Evolutionary conservation across 2,888 invertebrate species (phyloP).

Genomic region (Globia sparganii): DNA sequence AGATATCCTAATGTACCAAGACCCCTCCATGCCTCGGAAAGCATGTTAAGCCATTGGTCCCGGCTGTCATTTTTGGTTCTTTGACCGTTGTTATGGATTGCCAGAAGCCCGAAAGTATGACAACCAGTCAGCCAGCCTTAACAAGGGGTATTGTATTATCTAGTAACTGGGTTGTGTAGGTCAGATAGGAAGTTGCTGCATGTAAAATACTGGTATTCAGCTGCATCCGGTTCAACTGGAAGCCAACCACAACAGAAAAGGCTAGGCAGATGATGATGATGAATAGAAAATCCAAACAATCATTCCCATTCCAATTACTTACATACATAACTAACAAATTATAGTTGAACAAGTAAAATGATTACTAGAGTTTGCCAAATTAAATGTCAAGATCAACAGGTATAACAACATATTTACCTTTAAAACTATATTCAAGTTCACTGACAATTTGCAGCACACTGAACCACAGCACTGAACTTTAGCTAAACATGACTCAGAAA

Average conservation of each 20-base stretch:
- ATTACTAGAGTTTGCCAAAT: neutral
- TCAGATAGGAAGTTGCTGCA: too few relatives aligned
- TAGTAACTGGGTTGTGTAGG: too few relatives aligned
- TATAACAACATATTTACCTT: conserved; percentile 3
- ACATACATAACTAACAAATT: too few relatives aligned
- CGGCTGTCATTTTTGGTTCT: neutral
- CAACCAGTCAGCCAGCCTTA: neutral
- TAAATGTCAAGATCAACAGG: conserved; percentile 41
- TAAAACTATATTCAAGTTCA: conserved; percentile 12
- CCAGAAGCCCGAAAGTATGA: neutral
- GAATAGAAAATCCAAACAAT: neutral
- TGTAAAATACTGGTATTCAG: too few relatives aligned
- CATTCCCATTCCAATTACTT: neutral
- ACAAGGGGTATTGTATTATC: too few relatives aligned
- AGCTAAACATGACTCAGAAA: conserved; percentile 32
- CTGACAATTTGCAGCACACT: conserved; percentile 1
- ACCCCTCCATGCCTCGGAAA: too few relatives aligned
- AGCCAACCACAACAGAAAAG: too few relatives aligned
- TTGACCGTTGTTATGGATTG: neutral
- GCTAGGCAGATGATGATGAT: too few relatives aligned
- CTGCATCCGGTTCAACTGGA: too few relatives aligned
- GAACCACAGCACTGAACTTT: conserved; percentile 18
- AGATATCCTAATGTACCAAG: neutral
- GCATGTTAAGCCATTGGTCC: neutral
- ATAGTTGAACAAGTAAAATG: neutral